phyloP scores from a whole-genome alignment of 2,888 invertebrate species.

The Chirona hameri region DNA sequence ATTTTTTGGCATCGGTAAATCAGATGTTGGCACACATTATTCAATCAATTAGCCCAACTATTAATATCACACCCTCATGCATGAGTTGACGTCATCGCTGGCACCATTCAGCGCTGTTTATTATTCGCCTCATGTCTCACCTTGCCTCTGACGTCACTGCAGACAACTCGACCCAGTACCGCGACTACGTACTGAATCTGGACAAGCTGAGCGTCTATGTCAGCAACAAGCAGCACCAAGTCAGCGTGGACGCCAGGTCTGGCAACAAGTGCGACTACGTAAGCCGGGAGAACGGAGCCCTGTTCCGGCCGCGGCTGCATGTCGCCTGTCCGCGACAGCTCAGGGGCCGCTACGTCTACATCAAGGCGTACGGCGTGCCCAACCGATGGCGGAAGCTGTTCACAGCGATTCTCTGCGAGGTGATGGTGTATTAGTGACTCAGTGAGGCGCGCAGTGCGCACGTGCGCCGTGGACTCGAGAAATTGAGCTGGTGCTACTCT shows the following conservation, averaged over 20 bases:
- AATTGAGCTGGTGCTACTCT: no score
- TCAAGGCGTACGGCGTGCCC: slow-evolving; percentile 52
- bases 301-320: slow-evolving; percentile 50
- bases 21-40: no score
- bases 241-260: slow-evolving; percentile 42
- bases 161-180: slow-evolving; percentile 45
- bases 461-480: no score
- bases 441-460: neutral
- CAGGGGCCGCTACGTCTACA: slow-evolving; percentile 51
- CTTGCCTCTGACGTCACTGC: neutral
- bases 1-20: no score
- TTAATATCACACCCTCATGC: no score
- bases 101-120: no score
- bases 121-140: no score
- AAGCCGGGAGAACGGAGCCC: slow-evolving; percentile 51
- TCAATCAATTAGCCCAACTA: no score
- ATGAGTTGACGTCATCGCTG: no score
- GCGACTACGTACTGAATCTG: slow-evolving; percentile 51
- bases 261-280: slow-evolving; percentile 49
- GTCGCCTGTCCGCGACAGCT: slow-evolving; percentile 49
- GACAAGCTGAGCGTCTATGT: slow-evolving; percentile 52
- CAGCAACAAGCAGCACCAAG: slow-evolving; percentile 47
- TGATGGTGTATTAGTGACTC: slow-evolving; percentile 49
- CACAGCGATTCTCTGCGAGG: slow-evolving; percentile 54
- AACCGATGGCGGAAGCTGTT: slow-evolving; percentile 52